These are phyloP conservation scores for Thymallus thymallus DNA, from an alignment of 2,113 vertebrate genomes.

Conservation along the genomic window DNA sequence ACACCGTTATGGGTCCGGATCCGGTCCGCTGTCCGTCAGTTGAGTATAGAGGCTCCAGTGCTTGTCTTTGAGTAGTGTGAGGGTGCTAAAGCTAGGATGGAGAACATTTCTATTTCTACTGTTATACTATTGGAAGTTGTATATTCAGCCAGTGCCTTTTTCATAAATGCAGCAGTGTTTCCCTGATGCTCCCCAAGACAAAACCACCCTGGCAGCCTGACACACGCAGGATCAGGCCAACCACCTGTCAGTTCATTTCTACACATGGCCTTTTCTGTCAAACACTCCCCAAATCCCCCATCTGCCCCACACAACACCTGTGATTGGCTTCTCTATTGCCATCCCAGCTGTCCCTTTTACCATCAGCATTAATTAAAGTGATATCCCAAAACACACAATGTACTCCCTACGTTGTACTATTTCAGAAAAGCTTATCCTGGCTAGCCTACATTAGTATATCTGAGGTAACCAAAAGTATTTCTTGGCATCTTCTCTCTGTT, in stretches of 20 bases:
- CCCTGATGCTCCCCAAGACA: slow-evolving; percentile 45
- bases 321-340: slow-evolving; percentile 53
- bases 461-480: background rate
- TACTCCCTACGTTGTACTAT: slow-evolving; percentile 30
- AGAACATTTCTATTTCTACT: slow-evolving; percentile 21
- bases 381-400: slow-evolving; percentile 53
- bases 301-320: slow-evolving; percentile 58
- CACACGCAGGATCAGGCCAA: slow-evolving; percentile 48
- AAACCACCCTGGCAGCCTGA: slow-evolving; percentile 58
- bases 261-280: slow-evolving; percentile 62
- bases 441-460: slow-evolving; percentile 16
- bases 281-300: slow-evolving; percentile 55
- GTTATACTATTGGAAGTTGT: slow-evolving; percentile 18
- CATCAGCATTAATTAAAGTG: slow-evolving; percentile 66
- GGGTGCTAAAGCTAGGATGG: background rate
- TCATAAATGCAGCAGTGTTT: slow-evolving; percentile 54
- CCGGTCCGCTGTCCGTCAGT: no score
- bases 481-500: background rate
- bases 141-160: slow-evolving; percentile 53
- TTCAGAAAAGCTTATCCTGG: slow-evolving; percentile 14
- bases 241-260: slow-evolving; percentile 69
- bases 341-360: slow-evolving; percentile 63
- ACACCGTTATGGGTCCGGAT: no score
- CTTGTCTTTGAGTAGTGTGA: background rate
- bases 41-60: background rate